These are phyloP conservation scores for Procapra przewalskii DNA, from an alignment of 2,113 vertebrate species.

Conservation along the genomic window DNA sequence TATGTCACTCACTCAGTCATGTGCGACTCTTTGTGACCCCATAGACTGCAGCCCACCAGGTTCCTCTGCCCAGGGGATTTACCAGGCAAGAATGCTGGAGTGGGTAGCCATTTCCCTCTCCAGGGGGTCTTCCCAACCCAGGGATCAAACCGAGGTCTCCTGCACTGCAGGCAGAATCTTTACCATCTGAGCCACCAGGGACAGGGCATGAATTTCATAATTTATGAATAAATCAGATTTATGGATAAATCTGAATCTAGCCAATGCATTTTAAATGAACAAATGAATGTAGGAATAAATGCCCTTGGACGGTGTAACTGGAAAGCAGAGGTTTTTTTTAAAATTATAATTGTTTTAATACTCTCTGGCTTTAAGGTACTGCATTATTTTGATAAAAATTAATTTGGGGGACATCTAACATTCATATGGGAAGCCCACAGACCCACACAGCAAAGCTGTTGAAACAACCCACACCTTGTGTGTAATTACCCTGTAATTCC, in stretches of 20 bases:
- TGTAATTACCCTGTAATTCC: not conserved
- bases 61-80: not conserved
- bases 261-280: not conserved
- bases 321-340: not conserved
- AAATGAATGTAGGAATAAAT: not conserved
- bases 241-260: not conserved
- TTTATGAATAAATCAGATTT: not conserved
- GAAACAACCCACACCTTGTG: constrained; percentile 8
- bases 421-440: constrained; percentile 13
- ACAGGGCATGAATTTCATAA: not conserved
- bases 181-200: not conserved
- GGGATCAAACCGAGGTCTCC: not conserved
- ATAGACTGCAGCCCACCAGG: not conserved
- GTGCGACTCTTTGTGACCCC: fast-evolving
- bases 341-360: not conserved
- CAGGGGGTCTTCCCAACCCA: not conserved
- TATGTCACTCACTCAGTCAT: not conserved
- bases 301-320: fast-evolving
- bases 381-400: not conserved
- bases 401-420: not conserved
- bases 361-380: not conserved
- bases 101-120: not conserved
- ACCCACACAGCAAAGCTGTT: constrained; percentile 28
- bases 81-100: not conserved
- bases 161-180: not conserved